Evolutionary conservation across 2,113 vertebrate species (phyloP).

Genomic region (Apodemus speciosus): DNA sequence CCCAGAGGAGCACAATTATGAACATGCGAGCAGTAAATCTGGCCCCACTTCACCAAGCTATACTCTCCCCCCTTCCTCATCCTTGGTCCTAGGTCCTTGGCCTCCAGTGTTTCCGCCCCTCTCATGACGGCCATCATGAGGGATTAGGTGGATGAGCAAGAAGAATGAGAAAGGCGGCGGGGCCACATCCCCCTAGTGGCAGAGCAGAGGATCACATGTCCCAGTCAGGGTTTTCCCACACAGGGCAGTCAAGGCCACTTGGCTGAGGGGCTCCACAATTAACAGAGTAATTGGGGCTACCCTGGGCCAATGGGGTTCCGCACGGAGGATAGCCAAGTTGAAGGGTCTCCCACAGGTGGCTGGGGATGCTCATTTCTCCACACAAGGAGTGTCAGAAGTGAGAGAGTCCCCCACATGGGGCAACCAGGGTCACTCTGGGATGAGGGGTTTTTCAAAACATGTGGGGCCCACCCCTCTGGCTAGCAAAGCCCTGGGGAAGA

Average conservation of each 20-base stretch:
- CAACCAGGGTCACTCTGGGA: neutral
- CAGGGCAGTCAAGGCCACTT: neutral
- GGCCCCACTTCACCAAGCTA: rapidly evolving
- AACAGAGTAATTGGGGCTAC: neutral
- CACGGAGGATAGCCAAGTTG: neutral
- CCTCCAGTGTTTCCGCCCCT: neutral
- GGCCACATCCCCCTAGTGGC: neutral
- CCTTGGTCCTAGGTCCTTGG: neutral
- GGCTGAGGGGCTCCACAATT: neutral
- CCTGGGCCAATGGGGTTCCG: neutral
- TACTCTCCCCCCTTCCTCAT: neutral
- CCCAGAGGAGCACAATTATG: neutral
- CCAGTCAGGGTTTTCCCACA: neutral
- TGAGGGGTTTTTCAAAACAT: neutral
- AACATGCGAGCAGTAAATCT: rapidly evolving
- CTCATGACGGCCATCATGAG: rapidly evolving
- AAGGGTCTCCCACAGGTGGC: neutral
- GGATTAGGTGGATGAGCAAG: neutral
- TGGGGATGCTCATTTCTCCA: neutral
- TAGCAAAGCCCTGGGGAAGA: neutral
- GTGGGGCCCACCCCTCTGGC: neutral
- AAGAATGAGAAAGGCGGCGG: neutral
- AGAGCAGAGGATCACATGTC: neutral
- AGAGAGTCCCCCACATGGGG: neutral
- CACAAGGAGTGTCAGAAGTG: neutral